These are phyloP conservation scores for Amiota mariae DNA, from an alignment of 2,888 invertebrate genomes.

Conservation along the genomic window DNA sequence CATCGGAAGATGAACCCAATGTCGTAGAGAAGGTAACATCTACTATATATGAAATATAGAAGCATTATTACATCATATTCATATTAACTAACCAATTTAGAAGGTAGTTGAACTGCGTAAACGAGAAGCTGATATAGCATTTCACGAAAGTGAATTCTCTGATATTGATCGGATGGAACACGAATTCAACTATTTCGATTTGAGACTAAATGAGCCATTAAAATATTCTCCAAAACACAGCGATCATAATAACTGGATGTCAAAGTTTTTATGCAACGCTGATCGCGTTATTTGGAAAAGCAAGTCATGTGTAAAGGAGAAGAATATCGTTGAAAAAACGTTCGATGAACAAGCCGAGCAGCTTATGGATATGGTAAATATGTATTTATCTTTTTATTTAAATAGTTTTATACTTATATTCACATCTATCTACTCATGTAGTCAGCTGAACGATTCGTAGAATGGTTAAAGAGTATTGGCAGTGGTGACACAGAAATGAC, in stretches of 20 bases:
- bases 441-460: slow-evolving; percentile 70
- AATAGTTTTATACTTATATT: background rate
- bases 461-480: slow-evolving; percentile 70
- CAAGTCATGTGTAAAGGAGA: slow-evolving; percentile 55
- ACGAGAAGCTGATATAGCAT: slow-evolving; percentile 48
- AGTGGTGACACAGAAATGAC: slow-evolving; percentile 67
- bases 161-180: slow-evolving; percentile 66
- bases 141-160: slow-evolving; percentile 68
- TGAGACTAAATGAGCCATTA: slow-evolving; percentile 57
- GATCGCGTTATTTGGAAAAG: slow-evolving; percentile 71
- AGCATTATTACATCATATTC: no score
- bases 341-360: slow-evolving; percentile 72
- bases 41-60: background rate
- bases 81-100: no score
- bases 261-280: slow-evolving; percentile 60
- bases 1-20: slow-evolving; percentile 45
- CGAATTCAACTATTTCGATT: slow-evolving; percentile 59
- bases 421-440: slow-evolving; percentile 29
- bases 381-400: no score
- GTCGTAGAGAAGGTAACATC: slow-evolving; percentile 31
- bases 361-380: slow-evolving; percentile 70
- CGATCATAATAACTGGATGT: slow-evolving; percentile 65
- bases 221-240: slow-evolving; percentile 43
- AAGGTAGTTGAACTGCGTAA: slow-evolving; percentile 21
- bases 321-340: slow-evolving; percentile 49